Evolutionary conservation across 2,888 invertebrate species (phyloP), one percentile per base, ranked within the genome.

Genomic region (Neoaliturus tenellus): DNA sequence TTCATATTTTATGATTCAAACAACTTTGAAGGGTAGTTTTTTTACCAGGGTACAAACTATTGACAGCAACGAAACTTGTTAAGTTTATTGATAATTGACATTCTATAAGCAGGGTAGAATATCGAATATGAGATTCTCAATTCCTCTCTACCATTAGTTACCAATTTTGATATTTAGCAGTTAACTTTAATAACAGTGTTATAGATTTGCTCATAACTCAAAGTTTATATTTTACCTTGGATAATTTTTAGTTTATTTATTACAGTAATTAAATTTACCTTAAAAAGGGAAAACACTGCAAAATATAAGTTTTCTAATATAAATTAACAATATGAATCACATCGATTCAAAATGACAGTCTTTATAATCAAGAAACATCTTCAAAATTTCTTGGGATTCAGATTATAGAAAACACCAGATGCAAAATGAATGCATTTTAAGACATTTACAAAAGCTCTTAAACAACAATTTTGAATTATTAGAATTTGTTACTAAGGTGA

Each of bases 41-140:
- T n/a, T 62, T 62, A 55, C 55, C 55, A 62, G 62, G 25, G 62
- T 62, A 28, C n/a, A n/a, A n/a, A n/a, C n/a, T n/a, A n/a, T n/a
- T n/a, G n/a, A 51, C 23, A 1, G 17, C 62, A 62, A 62, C 62
- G 62, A 62, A 55, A 20, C 55, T 23, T n/a, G n/a, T n/a, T n/a
- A n/a, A n/a, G n/a, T 14, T 20, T 44, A 17, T 44, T 44, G 3
- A 51, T 28, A 17, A 62, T 28, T 62, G 17, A 31, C 31, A 62
- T 55, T 55, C 14, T 55, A 8, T 55, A 55, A 23, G 5, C 23
- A 5, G 28, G 62, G 28, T 62, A 62, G 62, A 28, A 62, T 62
- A 28, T 62, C 62, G n/a, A n/a, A n/a, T 62, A 51, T 23, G 10
- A 12, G 14, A 23, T 51, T 51, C 14, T 51, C 12, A 44, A 8